Base-by-base conservation (phyloP, 2,888 invertebrate genomes). In the Mycogona germanica region DNA sequence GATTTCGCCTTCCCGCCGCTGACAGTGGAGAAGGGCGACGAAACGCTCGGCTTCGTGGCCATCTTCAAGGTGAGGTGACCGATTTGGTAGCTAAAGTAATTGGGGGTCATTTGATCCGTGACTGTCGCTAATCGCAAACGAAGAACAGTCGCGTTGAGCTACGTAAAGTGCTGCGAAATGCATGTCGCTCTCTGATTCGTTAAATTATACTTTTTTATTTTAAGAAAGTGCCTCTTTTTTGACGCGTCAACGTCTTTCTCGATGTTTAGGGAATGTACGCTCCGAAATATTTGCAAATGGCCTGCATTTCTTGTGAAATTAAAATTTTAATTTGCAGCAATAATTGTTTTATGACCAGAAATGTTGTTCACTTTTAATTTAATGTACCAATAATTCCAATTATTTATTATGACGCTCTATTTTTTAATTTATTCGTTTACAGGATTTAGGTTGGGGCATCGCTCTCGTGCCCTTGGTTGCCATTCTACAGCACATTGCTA, bases 401-500 rank as follows among this genome's bases (percentile, higher is more conserved):
- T 46, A 4, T 25, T 46, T 26, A 12, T 28, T 26, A 6, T 5
- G 14, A 3, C 5, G 19, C n/a, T 9, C 5, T 49, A 32, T 23
- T 49, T 1, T 19, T 38, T 21, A 26, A 12, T 37, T 48, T n/a
- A 35, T 35, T 35, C 17, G 9, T 23, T 29, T 48, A 29, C 26
- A 82, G 57, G 79, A 83, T 68, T 76, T 93, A 66, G 87, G 89
- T 48, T 82, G 87, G 32, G 91, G 89, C 26, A 73, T 93, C 50
- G 73, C 86, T 51, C 87, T 93, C 25, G 78, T 93, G 47, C 91
- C 93, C 1, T 72, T 95, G 29, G 81, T 93, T 63, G 85, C 86
- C 23, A 73, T 93, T 35, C 78, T 95, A 70, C 93, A 93, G 69
- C 85, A 87, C 64, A 87, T 93, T 61, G 87, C 93, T 19, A 88